Evolutionary conservation across 2,797 vertebrate genomes (phyloP).

Genomic region (Tangara arthus): DNA sequence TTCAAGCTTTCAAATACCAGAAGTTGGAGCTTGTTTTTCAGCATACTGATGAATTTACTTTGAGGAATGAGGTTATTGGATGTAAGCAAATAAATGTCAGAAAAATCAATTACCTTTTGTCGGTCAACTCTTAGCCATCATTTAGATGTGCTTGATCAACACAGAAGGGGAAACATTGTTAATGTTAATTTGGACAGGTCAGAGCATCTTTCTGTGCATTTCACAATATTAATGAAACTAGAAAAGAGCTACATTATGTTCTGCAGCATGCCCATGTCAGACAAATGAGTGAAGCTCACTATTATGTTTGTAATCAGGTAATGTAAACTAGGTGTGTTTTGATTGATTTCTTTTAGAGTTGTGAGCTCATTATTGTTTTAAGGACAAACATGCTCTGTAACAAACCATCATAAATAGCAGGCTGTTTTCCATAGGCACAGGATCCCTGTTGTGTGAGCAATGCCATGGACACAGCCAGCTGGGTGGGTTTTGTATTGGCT

Average conservation of each 20-base stretch:
- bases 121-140: conserved; percentile 20
- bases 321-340: background rate
- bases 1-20: background rate
- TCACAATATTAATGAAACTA: background rate
- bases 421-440: background rate
- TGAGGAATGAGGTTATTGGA: conserved; percentile 29
- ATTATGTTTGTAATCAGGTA: background rate
- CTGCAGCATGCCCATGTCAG: background rate
- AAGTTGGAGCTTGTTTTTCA: conserved; percentile 10
- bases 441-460: background rate
- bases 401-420: background rate
- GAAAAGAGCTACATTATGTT: background rate
- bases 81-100: conserved; percentile 53
- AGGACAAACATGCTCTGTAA: background rate
- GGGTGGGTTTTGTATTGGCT: conserved; percentile 10
- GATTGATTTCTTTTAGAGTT: background rate
- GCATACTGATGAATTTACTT: conserved; percentile 28
- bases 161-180: conserved; percentile 8
- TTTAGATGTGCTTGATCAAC: conserved; percentile 3
- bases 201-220: background rate
- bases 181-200: background rate
- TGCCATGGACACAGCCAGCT: background rate
- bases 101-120: conserved; percentile 54
- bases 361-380: background rate
- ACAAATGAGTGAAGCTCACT: background rate